Evolutionary conservation across 2,888 invertebrate genomes (phyloP).

Genomic region (Dinocampus coccinellae): DNA sequence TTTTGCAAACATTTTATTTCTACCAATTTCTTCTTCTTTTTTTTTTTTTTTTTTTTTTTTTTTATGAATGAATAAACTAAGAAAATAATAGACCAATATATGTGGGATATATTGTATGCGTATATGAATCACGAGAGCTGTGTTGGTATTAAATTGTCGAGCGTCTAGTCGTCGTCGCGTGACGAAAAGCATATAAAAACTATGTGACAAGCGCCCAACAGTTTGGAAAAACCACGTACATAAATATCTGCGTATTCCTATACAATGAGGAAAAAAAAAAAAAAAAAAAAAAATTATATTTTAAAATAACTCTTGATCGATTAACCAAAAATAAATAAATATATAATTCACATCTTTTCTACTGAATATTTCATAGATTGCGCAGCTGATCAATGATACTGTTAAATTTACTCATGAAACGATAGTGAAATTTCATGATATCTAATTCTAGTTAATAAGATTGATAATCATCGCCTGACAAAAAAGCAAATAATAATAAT

Average conservation of each 20-base stretch:
- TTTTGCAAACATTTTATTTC: too few species aligned
- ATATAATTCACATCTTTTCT: background rate
- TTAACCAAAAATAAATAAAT: background rate
- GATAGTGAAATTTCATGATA: too few species aligned
- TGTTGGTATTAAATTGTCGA: conserved; percentile 28
- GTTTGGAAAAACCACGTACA: background rate
- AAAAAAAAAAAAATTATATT: background rate
- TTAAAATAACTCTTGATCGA: background rate
- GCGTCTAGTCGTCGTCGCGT: conserved; percentile 32
- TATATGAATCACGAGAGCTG: conserved; percentile 4
- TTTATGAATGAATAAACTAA: conserved; percentile 11
- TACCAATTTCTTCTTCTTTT: too few species aligned
- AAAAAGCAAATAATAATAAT: background rate
- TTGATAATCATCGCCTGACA: too few species aligned
- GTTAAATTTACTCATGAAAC: background rate
- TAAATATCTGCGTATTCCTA: background rate
- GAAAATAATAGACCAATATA: conserved; percentile 1
- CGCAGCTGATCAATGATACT: background rate
- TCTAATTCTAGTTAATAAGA: too few species aligned
- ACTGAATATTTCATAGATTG: background rate
- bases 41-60: background rate
- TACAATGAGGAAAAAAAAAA: background rate
- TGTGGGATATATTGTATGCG: background rate
- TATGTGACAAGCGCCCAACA: background rate
- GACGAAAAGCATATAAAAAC: conserved; percentile 11